Evolutionary conservation across 2,888 invertebrate genomes (phyloP), one percentile per base, ranked within the genome.

Genomic region (Microplitis deprimator): DNA sequence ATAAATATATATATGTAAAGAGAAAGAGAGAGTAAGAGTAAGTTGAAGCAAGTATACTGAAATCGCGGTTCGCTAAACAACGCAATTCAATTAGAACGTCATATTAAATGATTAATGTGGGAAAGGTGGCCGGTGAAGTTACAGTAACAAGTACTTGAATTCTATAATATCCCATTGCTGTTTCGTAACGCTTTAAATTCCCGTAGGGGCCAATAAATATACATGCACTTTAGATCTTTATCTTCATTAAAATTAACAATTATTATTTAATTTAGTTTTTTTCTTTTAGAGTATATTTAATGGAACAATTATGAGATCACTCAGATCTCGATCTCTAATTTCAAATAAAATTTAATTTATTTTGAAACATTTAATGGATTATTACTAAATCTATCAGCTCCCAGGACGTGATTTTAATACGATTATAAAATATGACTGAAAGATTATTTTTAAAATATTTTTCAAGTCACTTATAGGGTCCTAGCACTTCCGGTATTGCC

Each of bases 71-170:
- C 81, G 74, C 83, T 84, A 83, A 84, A 86, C 87, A 87, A 79
- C 81, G 82, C 82, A 84, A 85, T 87, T 87, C 87, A 85, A 86
- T 87, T 87, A 87, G 85, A 82, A 78, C 82, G 81, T 76, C 83
- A 81, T 62, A 83, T 86, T 85, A 86, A 87, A 86, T 85, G 83
- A 85, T 87, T 84, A 83, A 83, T 82, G 83, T 82, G 84, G 81
- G 83, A 83, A 83, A 75, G 78, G 73, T 71, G 50, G 62, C 16
- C 41, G 73, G 41, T 69, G 50, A 64, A 40, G 50, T 40, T 61
- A 62, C 39, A 29, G 68, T 59, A 73, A 20, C 71, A 67, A 8
- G 20, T 6, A 10, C 68, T 61, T 50, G 8, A 39, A 61, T 17
- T 38, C 41, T 68, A 50, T 67, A n/a, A 38, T 65, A 20, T 67